Conservation (phyloP, 2,797 vertebrate genomes). For the Alosa sapidissima region DNA sequence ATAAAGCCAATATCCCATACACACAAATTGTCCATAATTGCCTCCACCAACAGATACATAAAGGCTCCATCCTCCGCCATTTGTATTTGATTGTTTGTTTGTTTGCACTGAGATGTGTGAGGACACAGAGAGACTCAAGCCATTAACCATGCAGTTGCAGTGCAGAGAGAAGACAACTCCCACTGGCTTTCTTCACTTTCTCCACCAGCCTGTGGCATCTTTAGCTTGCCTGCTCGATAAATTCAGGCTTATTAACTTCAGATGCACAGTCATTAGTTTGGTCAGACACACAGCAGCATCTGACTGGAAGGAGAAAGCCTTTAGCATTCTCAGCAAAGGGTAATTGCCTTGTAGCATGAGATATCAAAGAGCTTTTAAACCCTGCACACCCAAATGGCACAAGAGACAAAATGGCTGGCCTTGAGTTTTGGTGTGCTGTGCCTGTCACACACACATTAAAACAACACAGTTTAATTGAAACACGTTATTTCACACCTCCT, state of each 20-base stretch:
- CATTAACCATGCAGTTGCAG: background rate
- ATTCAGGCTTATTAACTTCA: slow-evolving; percentile 26
- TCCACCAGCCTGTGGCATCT: background rate
- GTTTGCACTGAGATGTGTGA: background rate
- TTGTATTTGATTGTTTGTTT: slow-evolving; percentile 12
- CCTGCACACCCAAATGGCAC: background rate
- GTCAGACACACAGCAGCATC: background rate
- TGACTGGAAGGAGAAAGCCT: background rate
- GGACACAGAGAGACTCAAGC: background rate
- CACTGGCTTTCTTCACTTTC: background rate
- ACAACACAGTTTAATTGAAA: background rate
- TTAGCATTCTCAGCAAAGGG: slow-evolving; percentile 2
- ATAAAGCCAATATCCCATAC: slow-evolving; percentile 3
- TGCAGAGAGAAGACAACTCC: background rate
- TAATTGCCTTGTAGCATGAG: slow-evolving; percentile 18
- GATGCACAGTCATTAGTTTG: slow-evolving; percentile 19
- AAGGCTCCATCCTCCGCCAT: background rate
- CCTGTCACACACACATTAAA: background rate
- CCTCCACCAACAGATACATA: background rate
- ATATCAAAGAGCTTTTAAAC: background rate
- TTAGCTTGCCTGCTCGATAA: slow-evolving; percentile 17
- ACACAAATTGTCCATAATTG: background rate
- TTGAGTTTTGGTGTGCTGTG: background rate
- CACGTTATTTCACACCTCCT: background rate
- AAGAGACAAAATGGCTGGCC: background rate